phyloP scores from a whole-genome alignment of 1,140 invertebrate genomes.

The Hyles euphorbiae region DNA sequence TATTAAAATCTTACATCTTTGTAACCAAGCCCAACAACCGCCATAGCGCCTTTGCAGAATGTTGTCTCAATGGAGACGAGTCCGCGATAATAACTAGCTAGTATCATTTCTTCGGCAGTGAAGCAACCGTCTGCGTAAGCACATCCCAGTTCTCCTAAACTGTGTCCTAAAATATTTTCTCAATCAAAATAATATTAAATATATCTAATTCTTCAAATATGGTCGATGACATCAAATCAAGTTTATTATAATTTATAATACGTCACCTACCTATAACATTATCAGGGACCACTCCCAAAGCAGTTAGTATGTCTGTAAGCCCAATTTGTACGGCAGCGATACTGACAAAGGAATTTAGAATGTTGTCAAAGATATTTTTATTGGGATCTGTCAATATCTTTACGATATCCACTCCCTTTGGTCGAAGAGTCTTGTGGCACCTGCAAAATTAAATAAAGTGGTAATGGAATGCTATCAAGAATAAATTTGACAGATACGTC shows the following conservation, averaged over 20 bases:
- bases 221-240: no score
- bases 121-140: slow-evolving; percentile 78
- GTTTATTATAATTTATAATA: no score
- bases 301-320: slow-evolving; percentile 82
- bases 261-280: slow-evolving; percentile 80
- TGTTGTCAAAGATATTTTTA: slow-evolving; percentile 82
- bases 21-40: slow-evolving; percentile 79
- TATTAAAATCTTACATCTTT: slow-evolving; percentile 41
- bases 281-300: slow-evolving; percentile 82
- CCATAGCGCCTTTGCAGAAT: slow-evolving; percentile 84
- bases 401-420: slow-evolving; percentile 84
- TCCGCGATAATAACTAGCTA: slow-evolving; percentile 87
- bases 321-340: slow-evolving; percentile 91
- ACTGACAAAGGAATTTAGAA: slow-evolving; percentile 89
- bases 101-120: slow-evolving; percentile 86
- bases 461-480: slow-evolving; percentile 42
- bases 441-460: slow-evolving; percentile 6
- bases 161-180: slow-evolving; percentile 75
- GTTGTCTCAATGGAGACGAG: slow-evolving; percentile 83
- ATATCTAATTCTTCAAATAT: no score
- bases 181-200: no score
- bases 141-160: slow-evolving; percentile 83
- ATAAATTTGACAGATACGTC: no score
- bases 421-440: slow-evolving; percentile 80
- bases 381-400: slow-evolving; percentile 84